phyloP scores from a whole-genome alignment of 2,888 invertebrate genomes.

The Drosophila infuscata region DNA sequence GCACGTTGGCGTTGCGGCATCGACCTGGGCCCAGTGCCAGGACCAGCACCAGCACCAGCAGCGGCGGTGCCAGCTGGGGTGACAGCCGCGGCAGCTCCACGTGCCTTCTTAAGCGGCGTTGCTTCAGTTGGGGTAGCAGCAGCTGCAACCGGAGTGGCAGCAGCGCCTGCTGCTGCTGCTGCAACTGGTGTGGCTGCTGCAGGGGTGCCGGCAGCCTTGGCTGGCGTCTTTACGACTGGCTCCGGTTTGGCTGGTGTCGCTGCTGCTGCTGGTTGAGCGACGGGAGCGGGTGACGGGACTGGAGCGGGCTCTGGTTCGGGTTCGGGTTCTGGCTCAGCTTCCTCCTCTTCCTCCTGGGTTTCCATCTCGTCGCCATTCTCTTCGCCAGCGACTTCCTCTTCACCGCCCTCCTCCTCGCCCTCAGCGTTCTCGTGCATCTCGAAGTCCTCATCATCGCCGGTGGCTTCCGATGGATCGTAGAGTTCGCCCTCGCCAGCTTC shows the following conservation, averaged over 20 bases:
- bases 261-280: slow-evolving; percentile 57
- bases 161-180: slow-evolving; percentile 68
- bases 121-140: slow-evolving; percentile 85
- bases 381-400: slow-evolving; percentile 63
- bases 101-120: slow-evolving; percentile 83
- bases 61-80: slow-evolving; percentile 72
- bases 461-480: slow-evolving; percentile 85
- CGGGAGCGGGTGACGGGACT: slow-evolving; percentile 63
- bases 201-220: slow-evolving; percentile 77
- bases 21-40: slow-evolving; percentile 80
- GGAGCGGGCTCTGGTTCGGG: slow-evolving; percentile 63
- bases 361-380: slow-evolving; percentile 79
- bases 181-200: slow-evolving; percentile 23
- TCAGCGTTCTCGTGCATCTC: slow-evolving; percentile 85
- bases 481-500: slow-evolving; percentile 83
- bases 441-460: slow-evolving; percentile 86
- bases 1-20: slow-evolving; percentile 83
- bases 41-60: slow-evolving; percentile 68
- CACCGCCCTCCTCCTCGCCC: slow-evolving; percentile 80
- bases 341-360: slow-evolving; percentile 75
- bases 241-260: slow-evolving; percentile 65
- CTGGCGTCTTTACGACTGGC: slow-evolving; percentile 48
- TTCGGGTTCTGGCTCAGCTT: slow-evolving; percentile 61
- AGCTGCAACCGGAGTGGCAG: slow-evolving; percentile 84
- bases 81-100: slow-evolving; percentile 40